Evolutionary conservation across 2,888 invertebrate genomes (phyloP).

Genomic region (Melanostoma scalare): DNA sequence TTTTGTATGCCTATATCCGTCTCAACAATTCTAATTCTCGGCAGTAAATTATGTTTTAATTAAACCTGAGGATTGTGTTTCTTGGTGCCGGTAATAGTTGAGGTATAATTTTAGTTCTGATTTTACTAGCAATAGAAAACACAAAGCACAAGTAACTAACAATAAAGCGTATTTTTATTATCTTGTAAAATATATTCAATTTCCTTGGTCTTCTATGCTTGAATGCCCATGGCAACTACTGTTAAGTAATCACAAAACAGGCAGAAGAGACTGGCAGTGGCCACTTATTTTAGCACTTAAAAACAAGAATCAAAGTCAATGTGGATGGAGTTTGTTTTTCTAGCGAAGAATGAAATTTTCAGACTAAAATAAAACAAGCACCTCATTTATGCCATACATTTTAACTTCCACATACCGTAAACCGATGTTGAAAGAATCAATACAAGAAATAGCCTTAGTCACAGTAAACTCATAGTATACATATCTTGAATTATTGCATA

Average conservation of each 20-base stretch:
- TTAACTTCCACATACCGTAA: constrained; percentile 42
- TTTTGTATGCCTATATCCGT: background rate
- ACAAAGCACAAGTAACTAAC: constrained; percentile 9
- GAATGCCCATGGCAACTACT: constrained; percentile 27
- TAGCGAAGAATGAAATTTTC: background rate
- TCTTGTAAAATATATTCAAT: constrained; percentile 36
- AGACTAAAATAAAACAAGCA: constrained; percentile 23
- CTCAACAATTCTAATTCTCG: constrained; percentile 1
- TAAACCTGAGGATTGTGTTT: constrained; percentile 1
- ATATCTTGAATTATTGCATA: constrained; percentile 58
- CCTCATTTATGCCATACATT: constrained; percentile 37
- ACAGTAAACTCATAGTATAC: constrained; percentile 10
- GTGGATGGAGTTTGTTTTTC: constrained; percentile 4
- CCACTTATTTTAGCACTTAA: constrained; percentile 17
- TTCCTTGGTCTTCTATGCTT: constrained; percentile 31
- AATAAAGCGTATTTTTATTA: constrained; percentile 43
- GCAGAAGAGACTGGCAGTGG: background rate
- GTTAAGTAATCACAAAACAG: constrained; percentile 41
- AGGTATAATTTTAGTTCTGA: constrained; percentile 24
- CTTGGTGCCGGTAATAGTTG: background rate
- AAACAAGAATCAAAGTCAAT: background rate
- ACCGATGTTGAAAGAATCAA: constrained; percentile 58
- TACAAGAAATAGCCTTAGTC: constrained; percentile 42
- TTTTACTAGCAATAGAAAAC: constrained; percentile 39
- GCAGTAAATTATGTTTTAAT: constrained; percentile 26